These are phyloP conservation scores for Clunio marinus DNA, from an alignment of 2,888 invertebrate genomes.

Conservation along the genomic window DNA sequence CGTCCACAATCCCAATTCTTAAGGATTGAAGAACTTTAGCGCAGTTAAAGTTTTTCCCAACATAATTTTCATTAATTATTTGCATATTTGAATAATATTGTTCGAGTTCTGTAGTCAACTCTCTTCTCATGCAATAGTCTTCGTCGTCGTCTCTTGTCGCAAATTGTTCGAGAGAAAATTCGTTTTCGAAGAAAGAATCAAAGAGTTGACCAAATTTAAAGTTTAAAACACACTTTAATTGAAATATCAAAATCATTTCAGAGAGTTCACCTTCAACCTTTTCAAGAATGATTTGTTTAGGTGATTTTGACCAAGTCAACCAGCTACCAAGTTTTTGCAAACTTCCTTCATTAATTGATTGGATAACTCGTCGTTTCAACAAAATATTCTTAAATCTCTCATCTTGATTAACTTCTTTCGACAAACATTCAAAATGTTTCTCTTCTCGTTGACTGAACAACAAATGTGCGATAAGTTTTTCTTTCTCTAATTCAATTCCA, in stretches of 20 bases:
- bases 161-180: neutral
- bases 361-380: neutral
- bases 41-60: neutral
- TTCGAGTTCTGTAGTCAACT: neutral
- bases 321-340: neutral
- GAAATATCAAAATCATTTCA: neutral
- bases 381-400: neutral
- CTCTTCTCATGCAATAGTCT: neutral
- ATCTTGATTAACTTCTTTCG: neutral
- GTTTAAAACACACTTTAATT: neutral
- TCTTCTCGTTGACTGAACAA: neutral
- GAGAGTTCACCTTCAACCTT: neutral
- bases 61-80: neutral
- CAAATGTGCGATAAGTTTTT: neutral
- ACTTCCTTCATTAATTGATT: neutral
- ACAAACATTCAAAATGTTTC: neutral
- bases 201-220: neutral
- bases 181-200: neutral
- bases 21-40: neutral
- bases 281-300: neutral
- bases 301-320: neutral
- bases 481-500: neutral
- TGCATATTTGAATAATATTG: neutral
- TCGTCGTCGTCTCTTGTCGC: neutral
- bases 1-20: neutral